Conservation (phyloP, 2,797 vertebrate genomes). For the Aythya fuligula region DNA sequence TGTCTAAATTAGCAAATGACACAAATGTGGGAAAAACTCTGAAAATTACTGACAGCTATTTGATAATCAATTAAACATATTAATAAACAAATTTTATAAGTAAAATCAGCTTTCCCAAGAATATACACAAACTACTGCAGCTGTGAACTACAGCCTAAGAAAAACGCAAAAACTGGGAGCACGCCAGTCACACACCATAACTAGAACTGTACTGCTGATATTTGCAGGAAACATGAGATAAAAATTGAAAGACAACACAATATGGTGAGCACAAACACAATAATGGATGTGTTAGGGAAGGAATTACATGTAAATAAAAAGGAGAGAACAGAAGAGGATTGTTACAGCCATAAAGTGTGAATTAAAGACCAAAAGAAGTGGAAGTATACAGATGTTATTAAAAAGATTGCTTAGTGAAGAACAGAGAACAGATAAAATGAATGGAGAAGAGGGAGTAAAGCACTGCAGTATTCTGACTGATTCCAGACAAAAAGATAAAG, state of each 20-base stretch:
- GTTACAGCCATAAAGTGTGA: neutral
- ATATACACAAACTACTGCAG: neutral
- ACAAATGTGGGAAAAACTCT: neutral
- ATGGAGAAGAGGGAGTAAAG: neutral
- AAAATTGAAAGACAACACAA: constrained; percentile 20
- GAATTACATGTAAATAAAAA: constrained; percentile 36
- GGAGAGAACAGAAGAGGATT: neutral
- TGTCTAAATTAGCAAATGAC: neutral
- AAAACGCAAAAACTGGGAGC: neutral
- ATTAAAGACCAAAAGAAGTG: neutral
- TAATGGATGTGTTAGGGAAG: neutral
- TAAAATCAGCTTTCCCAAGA: constrained; percentile 41
- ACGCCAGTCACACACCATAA: neutral
- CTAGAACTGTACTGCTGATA: neutral
- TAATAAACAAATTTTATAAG: constrained; percentile 6
- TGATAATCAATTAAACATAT: constrained; percentile 15
- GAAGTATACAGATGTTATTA: neutral
- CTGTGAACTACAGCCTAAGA: constrained; percentile 9
- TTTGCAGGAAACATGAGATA: neutral
- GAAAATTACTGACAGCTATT: neutral
- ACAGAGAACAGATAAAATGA: neutral
- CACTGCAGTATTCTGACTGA: neutral
- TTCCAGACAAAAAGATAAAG: neutral
- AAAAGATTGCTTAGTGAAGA: constrained; percentile 4
- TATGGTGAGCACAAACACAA: neutral